A percentile compares a stretch with the other conserved stretches of the same genome.
phyloP scores from a whole-genome alignment of 2,888 invertebrate species.

The Beris chalybata region DNA sequence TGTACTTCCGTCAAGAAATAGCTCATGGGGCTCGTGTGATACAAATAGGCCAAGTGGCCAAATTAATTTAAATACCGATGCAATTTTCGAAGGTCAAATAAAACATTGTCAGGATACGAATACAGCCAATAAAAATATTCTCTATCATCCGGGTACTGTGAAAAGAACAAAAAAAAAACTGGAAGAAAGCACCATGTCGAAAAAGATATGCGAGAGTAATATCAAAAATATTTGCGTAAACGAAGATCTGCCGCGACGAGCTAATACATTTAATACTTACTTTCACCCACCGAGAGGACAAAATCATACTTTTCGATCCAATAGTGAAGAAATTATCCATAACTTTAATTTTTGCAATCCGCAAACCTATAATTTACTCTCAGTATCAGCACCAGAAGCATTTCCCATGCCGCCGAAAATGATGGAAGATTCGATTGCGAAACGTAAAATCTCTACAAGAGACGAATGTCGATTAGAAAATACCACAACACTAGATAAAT shows the following conservation, averaged over 20 bases:
- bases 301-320: constrained; percentile 49
- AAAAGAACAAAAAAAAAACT: constrained; percentile 70
- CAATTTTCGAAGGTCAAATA: constrained; percentile 54
- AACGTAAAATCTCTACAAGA: not conserved
- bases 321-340: constrained; percentile 53
- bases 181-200: constrained; percentile 58
- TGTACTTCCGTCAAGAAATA: constrained; percentile 64
- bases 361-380: constrained; percentile 59
- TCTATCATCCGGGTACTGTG: constrained; percentile 71
- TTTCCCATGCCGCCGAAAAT: constrained; percentile 39
- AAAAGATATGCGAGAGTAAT: constrained; percentile 20
- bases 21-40: constrained; percentile 74
- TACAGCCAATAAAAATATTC: constrained; percentile 48
- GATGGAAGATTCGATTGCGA: constrained; percentile 18
- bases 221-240: constrained; percentile 10
- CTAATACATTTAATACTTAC: constrained; percentile 6
- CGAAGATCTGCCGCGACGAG: not conserved
- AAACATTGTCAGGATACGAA: constrained; percentile 15
- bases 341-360: constrained; percentile 43
- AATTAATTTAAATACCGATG: constrained; percentile 44
- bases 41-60: constrained; percentile 49
- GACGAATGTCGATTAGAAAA: constrained; percentile 1
- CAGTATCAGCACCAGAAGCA: constrained; percentile 65
- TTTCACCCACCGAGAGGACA: constrained; percentile 37
- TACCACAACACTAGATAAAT: constrained; percentile 49